Evolutionary conservation across 2,113 vertebrate genomes (phyloP).

Genomic region (Zosterops lateralis): DNA sequence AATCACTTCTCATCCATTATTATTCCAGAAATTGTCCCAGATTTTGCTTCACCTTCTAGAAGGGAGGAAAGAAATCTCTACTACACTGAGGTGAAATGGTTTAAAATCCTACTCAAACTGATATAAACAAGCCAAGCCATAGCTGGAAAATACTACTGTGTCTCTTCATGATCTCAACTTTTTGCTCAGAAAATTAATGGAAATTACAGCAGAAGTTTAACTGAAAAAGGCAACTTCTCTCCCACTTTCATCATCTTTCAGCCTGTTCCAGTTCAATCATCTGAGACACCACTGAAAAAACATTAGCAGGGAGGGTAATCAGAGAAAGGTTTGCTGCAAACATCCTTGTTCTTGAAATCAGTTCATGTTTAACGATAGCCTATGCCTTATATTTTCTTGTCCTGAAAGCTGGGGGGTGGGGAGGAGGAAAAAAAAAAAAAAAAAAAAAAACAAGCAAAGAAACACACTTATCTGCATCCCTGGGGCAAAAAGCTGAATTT

Average conservation of each 20-base stretch:
- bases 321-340: background rate
- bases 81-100: background rate
- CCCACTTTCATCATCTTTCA: background rate
- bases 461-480: background rate
- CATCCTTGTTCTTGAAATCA: background rate
- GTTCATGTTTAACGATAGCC: background rate
- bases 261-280: background rate
- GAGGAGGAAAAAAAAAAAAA: background rate
- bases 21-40: background rate
- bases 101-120: background rate
- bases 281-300: background rate
- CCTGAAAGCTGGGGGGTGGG: rapidly evolving
- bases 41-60: background rate
- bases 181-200: background rate
- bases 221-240: background rate
- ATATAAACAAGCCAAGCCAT: background rate
- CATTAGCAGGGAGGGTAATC: background rate
- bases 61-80: background rate
- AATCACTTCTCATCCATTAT: background rate
- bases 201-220: background rate
- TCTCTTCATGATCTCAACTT: background rate
- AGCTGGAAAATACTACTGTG: background rate
- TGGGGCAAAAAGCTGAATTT: background rate
- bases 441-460: background rate
- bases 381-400: background rate